Conservation (phyloP, 2,888 invertebrate species). For the Conus canariensis region DNA sequence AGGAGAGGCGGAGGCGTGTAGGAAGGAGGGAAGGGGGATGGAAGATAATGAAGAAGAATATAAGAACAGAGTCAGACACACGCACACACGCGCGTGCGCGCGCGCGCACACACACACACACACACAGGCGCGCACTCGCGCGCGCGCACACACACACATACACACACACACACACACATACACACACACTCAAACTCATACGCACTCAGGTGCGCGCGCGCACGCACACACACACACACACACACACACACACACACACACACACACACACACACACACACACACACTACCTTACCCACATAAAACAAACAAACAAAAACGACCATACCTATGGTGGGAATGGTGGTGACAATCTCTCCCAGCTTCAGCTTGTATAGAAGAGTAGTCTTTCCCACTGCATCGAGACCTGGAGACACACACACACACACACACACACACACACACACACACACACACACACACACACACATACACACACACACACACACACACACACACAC, state of each 20-base stretch:
- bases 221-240: neutral
- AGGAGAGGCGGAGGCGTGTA: too few relatives aligned
- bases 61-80: neutral
- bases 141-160: neutral
- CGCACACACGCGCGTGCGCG: slow-evolving; percentile 4
- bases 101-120: slow-evolving; percentile 15
- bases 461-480: neutral
- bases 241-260: neutral
- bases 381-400: too few relatives aligned
- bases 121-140: neutral
- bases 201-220: neutral
- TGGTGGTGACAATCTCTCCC: too few relatives aligned
- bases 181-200: neutral
- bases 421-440: neutral
- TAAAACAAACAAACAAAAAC: too few relatives aligned
- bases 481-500: slow-evolving; percentile 8
- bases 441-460: neutral
- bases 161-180: neutral
- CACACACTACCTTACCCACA: neutral
- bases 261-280: neutral
- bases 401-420: too few relatives aligned
- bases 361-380: too few relatives aligned
- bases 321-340: too few relatives aligned
- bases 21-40: too few relatives aligned
- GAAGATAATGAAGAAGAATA: too few relatives aligned